Percentiles rank a stretch among this genome's conserved stretches.
Evolutionary conservation across 2,113 vertebrate genomes (phyloP).

Genomic region (Eudyptes chrysolophus): DNA sequence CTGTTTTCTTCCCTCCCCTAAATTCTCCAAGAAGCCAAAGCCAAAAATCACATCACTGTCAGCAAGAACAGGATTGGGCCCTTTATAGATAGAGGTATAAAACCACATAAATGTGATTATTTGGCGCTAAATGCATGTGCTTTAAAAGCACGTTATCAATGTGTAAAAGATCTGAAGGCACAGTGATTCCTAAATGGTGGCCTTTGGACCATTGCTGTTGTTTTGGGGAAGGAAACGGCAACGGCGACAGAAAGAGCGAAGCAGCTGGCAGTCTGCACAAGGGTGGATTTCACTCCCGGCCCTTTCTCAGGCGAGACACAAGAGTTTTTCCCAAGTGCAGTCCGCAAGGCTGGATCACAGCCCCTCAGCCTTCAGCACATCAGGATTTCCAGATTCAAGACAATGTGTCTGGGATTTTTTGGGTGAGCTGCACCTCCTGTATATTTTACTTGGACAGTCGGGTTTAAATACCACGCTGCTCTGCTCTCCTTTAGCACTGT

Average conservation of each 20-base stretch:
- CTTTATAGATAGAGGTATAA: neutral
- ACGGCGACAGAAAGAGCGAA: neutral
- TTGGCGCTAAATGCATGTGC: neutral
- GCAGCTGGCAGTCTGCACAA: neutral
- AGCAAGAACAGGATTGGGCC: neutral
- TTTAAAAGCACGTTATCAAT: neutral
- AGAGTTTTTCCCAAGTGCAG: neutral
- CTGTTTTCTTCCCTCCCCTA: neutral
- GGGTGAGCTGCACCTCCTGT: neutral
- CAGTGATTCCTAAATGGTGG: neutral
- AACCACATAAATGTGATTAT: neutral
- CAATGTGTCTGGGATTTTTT: neutral
- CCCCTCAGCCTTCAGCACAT: neutral
- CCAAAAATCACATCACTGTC: neutral
- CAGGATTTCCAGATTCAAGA: neutral
- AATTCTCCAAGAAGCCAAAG: neutral
- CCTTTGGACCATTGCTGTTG: neutral
- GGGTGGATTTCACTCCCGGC: neutral
- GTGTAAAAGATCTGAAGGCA: neutral
- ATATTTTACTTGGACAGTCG: neutral
- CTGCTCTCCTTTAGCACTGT: slow-evolving; percentile 30
- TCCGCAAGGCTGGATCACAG: neutral
- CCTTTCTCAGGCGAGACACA: neutral
- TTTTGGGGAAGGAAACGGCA: neutral
- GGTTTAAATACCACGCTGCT: slow-evolving; percentile 40